Evolutionary conservation across 2,888 invertebrate genomes (phyloP).

Genomic region (Lacanobia oleracea): DNA sequence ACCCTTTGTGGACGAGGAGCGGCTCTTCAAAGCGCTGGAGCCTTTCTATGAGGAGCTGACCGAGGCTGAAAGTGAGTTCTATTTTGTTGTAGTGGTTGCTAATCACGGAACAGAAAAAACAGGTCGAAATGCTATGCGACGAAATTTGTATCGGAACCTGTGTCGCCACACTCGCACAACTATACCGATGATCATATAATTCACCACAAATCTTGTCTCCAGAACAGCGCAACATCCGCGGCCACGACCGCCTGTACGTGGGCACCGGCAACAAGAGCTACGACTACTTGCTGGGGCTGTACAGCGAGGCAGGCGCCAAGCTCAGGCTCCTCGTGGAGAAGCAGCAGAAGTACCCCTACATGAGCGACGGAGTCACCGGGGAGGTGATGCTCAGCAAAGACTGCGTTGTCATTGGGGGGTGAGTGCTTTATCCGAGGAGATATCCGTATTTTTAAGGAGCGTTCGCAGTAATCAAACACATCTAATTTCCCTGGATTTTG

Average conservation of each 20-base stretch:
- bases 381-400: slow-evolving; percentile 93
- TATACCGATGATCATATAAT: too few relatives aligned
- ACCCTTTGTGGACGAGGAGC: slow-evolving; percentile 98
- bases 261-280: slow-evolving; percentile 93
- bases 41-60: slow-evolving; percentile 95
- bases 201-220: slow-evolving; percentile 8
- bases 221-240: slow-evolving; percentile 95
- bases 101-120: too few relatives aligned
- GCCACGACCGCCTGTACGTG: slow-evolving; percentile 97
- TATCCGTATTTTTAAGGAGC: too few relatives aligned
- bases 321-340: slow-evolving; percentile 84
- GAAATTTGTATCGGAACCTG: too few relatives aligned
- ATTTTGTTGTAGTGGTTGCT: background rate
- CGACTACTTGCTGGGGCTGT: slow-evolving; percentile 93
- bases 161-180: too few relatives aligned
- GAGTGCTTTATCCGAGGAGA: slow-evolving; percentile 66
- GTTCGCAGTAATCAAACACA: too few relatives aligned
- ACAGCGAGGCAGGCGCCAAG: slow-evolving; percentile 80
- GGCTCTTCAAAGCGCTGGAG: slow-evolving; percentile 95
- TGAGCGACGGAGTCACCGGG: slow-evolving; percentile 96
- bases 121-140: too few relatives aligned
- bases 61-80: slow-evolving; percentile 94
- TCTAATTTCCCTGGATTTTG: too few relatives aligned
- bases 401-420: slow-evolving; percentile 93
- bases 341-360: slow-evolving; percentile 91